phyloP scores from a whole-genome alignment of 2,113 vertebrate species.

The Oryzias melastigma region DNA sequence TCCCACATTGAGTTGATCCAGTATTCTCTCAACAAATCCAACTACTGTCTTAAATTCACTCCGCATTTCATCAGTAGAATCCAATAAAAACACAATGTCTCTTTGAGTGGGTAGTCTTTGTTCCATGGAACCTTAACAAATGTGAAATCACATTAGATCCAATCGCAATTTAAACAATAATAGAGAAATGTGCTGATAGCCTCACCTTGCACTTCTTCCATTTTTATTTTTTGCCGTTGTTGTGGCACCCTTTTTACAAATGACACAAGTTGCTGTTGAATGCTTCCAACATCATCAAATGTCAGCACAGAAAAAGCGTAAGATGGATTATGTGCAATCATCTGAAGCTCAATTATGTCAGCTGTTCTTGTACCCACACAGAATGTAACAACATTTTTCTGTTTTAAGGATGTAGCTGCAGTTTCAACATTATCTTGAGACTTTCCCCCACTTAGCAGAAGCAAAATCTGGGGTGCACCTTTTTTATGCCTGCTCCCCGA shows the following conservation, averaged over 20 bases:
- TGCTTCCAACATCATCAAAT: slow-evolving; percentile 66
- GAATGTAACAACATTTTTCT: slow-evolving; percentile 64
- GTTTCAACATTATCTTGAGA: slow-evolving; percentile 72
- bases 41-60: slow-evolving; percentile 54
- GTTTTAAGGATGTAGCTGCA: slow-evolving; percentile 63
- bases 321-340: slow-evolving; percentile 69
- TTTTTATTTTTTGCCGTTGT: slow-evolving; percentile 52
- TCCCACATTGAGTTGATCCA: slow-evolving; percentile 61
- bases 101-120: slow-evolving; percentile 42
- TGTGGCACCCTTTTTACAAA: slow-evolving; percentile 73
- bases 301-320: slow-evolving; percentile 66
- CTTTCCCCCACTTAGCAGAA: slow-evolving; percentile 72
- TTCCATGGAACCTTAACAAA: slow-evolving; percentile 45
- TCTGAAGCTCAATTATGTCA: slow-evolving; percentile 79
- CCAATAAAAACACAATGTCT: slow-evolving; percentile 77
- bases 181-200: slow-evolving; percentile 6
- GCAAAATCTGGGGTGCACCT: slow-evolving; percentile 76
- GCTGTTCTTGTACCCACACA: slow-evolving; percentile 69
- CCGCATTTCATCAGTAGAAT: slow-evolving; percentile 70
- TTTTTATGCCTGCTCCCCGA: slow-evolving; percentile 70
- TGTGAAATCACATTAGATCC: slow-evolving; percentile 15
- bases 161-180: slow-evolving; percentile 9
- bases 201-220: slow-evolving; percentile 65
- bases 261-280: slow-evolving; percentile 68
- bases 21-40: slow-evolving; percentile 66